Base-by-base conservation (phyloP, 2,888 invertebrate species). In the Scelioninae gen. 1 region DNA sequence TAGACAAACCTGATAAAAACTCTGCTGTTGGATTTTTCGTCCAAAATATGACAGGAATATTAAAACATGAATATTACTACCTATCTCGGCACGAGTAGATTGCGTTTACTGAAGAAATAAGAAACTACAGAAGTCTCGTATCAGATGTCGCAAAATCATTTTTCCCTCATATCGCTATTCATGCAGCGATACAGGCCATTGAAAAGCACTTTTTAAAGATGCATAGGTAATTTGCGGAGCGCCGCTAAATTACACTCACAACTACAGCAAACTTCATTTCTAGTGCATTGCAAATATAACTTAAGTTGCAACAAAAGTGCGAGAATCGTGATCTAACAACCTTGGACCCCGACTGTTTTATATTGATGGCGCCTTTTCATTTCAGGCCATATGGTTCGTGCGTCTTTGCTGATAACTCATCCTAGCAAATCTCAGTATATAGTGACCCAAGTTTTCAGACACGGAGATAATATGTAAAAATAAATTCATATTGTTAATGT, bases 311-410 rank as follows among this genome's bases (percentile, higher is more conserved):
- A 47, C 51, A 71, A 74, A 74, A 55, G 80, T 56, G 63, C 56
- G 75, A 63, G 62, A 51, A 65, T 45, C 58, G 40, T 51, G 49
- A 76, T 71, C 40, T 31, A 31, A 65, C 53, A 68, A 62, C 72
- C 75, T 82, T 68, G 78, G 68, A 72, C 76, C 65, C 69, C 71
- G 72, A 45, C 71, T 76, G 76, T 63, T 75, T 79, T 62, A 72
- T 74, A 84, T 71, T 80, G 78, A 51, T 60, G 53, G 51, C 56
- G 63, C 62, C 55, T 84, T 77, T 74, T 75, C 78, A 75, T 75
- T 82, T 66, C 81, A 49, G 56, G 78, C 78, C 84, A 82, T 72
- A 82, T 82, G 84, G 74, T 71, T 71, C 62, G 56, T 56, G 55
- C 53, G n/a, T 71, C 68, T 62, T 58, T 60, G 63, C 74, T 77